phyloP scores from a whole-genome alignment of 2,113 vertebrate species.

The Montifringilla adamsi region DNA sequence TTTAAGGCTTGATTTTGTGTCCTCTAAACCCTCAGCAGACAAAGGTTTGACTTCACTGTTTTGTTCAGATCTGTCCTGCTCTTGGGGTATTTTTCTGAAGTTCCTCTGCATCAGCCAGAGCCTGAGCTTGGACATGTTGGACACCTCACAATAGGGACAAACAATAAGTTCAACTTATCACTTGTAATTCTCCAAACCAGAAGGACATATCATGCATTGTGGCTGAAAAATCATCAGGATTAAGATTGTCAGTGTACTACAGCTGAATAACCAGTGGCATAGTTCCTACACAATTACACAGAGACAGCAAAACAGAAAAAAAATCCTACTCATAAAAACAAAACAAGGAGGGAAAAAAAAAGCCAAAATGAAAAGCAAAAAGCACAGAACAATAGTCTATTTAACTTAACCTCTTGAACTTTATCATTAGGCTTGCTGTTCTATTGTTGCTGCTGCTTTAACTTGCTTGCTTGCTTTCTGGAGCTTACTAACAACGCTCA shows the following conservation, averaged over 20 bases:
- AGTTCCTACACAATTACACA: neutral
- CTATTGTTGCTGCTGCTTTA: neutral
- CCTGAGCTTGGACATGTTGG: neutral
- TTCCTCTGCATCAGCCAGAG: neutral
- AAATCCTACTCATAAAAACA: neutral
- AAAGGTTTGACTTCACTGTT: neutral
- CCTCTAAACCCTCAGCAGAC: neutral
- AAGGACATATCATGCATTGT: neutral
- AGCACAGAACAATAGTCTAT: neutral
- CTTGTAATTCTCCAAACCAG: neutral
- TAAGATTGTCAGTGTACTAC: neutral
- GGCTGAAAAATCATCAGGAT: neutral
- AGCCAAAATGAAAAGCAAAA: neutral
- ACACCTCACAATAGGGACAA: neutral
- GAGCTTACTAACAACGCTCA: neutral
- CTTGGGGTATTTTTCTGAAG: neutral
- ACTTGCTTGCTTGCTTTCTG: neutral
- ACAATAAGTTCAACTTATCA: neutral
- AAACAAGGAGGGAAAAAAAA: neutral
- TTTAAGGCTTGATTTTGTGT: neutral
- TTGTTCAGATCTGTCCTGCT: neutral
- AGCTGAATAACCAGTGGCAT: neutral
- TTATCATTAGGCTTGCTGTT: slow-evolving; percentile 11
- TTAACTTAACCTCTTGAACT: slow-evolving; percentile 39
- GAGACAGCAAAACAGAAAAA: neutral